Evolutionary conservation across 2,113 vertebrate species (phyloP), one percentile per base, ranked within the genome.

Genomic region (Pogona vitticeps): DNA sequence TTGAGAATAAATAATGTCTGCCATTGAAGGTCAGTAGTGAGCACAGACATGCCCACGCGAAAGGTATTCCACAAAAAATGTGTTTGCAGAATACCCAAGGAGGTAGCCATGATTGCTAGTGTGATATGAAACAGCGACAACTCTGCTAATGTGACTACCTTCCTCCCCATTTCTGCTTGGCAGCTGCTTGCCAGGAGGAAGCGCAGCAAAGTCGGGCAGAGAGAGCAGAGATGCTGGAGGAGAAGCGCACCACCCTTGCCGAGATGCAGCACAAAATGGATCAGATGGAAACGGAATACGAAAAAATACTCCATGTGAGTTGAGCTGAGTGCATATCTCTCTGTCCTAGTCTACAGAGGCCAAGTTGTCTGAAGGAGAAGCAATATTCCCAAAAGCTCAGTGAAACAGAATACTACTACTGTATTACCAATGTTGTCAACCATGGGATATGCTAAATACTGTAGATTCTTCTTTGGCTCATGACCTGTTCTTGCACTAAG

Each of bases 271-370:
- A 87, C 83, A 95, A 96, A 20, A 85, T 96, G 33, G 81, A 94
- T 38, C 89, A 92, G 82, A 95, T 95, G 95, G 96, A 97, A 82
- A 94, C 89, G 23, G 95, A 96, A 36, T 97, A 95, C 12, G 94
- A 97, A 91, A 96, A 94, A 82, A 92, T 96, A 79, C 88, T 97
- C 67, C 94, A 97, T 0, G 93, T 97, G 90, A 96, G 97, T 92
- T 21, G 14, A 76, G 85, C 36, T 56, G 56, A 26, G 20, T 56
- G 76, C 42, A 61, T 5, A 21, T 58, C n/a, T 28, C 40, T 6
- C 38, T 36, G 13, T 33, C 33, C 52, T 26, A 79, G n/a, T 61
- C 17, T 61, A 7, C 63, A n/a, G 61, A 61, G 23, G 14, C 33
- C 3, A 36, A 1, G 6, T 21, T 42, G 72, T 21, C 17, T 42